A percentile compares a stretch with the other conserved stretches of the same genome.
Evolutionary conservation across 1,140 invertebrate species (phyloP).

Genomic region (Neodiprion pinetum): DNA sequence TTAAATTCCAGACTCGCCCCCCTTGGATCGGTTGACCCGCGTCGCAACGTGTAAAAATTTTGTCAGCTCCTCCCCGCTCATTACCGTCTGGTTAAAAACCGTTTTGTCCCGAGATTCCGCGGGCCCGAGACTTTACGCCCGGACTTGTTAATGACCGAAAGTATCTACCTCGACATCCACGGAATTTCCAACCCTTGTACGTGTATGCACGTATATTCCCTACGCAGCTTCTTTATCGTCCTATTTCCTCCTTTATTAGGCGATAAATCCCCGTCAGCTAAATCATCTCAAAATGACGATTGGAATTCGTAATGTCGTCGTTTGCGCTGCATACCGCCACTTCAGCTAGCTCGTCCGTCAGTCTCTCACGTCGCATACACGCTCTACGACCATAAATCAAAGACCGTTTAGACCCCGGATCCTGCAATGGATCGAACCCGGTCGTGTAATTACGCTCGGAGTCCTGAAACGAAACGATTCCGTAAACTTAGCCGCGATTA

Average conservation of each 20-base stretch:
- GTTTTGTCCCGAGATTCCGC: too few relatives aligned
- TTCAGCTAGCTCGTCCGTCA: neutral
- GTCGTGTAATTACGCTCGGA: neutral
- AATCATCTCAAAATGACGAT: constrained; percentile 3
- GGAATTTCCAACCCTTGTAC: too few relatives aligned
- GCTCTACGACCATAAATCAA: neutral
- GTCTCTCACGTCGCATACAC: neutral
- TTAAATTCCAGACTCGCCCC: neutral
- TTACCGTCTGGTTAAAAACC: too few relatives aligned
- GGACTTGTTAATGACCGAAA: too few relatives aligned
- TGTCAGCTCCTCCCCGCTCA: neutral
- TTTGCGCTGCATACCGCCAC: neutral
- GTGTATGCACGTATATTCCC: too few relatives aligned
- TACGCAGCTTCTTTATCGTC: too few relatives aligned
- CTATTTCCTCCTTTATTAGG: neutral
- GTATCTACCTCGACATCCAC: too few relatives aligned
- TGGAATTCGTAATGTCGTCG: neutral
- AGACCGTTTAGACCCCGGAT: neutral
- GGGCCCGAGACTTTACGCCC: too few relatives aligned
- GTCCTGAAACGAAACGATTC: too few relatives aligned
- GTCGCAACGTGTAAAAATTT: neutral
- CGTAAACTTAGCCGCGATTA: too few relatives aligned
- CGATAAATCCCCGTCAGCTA: neutral
- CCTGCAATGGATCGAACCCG: neutral
- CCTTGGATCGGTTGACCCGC: neutral